phyloP scores from a whole-genome alignment of 2,797 vertebrate genomes.

The Margarornis squamiger region DNA sequence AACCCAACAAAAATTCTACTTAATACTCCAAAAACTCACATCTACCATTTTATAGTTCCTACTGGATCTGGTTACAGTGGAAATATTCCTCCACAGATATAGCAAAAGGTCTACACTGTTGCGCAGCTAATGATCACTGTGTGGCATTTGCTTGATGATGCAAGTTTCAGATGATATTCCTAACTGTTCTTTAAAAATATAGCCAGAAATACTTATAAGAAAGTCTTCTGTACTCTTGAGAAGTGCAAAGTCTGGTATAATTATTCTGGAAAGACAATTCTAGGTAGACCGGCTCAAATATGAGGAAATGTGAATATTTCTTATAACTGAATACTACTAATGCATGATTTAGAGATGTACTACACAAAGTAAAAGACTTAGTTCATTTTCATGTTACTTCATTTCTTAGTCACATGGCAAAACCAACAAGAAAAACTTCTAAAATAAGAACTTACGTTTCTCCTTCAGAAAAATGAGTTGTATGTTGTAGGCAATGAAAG shows the following conservation, averaged over 20 bases:
- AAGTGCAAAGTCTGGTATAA: not conserved
- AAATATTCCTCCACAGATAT: not conserved
- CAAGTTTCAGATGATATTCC: not conserved
- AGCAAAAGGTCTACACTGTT: not conserved
- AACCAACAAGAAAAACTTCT: slow-evolving; percentile 24
- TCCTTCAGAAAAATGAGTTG: slow-evolving; percentile 54
- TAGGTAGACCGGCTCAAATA: not conserved
- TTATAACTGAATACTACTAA: not conserved
- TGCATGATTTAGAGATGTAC: not conserved
- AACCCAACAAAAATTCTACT: not conserved
- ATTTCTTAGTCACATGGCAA: not conserved
- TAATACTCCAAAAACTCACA: not conserved
- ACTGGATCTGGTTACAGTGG: not conserved
- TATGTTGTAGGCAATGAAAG: slow-evolving; percentile 45
- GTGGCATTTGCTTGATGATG: not conserved
- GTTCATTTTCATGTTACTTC: slow-evolving; percentile 7
- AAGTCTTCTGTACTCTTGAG: not conserved
- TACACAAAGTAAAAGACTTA: not conserved
- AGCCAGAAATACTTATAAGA: not conserved
- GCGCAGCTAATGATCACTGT: not conserved
- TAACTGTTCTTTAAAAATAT: not conserved
- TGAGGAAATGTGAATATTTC: not conserved
- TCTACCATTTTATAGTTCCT: not conserved
- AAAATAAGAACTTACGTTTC: slow-evolving; percentile 75
- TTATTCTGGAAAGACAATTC: not conserved